phyloP scores from a whole-genome alignment of 2,888 invertebrate genomes.

The Patella pellucida region DNA sequence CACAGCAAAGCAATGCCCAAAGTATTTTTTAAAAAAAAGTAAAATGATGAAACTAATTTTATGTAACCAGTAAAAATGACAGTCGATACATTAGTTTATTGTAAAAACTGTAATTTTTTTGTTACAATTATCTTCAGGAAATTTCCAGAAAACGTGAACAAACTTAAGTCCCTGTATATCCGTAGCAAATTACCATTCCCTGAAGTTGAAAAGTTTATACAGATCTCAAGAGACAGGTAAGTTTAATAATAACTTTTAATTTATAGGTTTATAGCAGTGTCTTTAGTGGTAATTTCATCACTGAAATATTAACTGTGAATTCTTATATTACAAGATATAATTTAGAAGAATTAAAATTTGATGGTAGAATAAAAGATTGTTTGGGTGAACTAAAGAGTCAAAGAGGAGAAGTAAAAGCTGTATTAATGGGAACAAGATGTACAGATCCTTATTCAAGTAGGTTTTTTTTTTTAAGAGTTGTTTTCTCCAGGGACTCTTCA shows the following conservation, averaged over 20 bases:
- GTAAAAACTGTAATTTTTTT: not conserved
- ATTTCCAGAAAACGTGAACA: conserved; percentile 52
- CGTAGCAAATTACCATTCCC: conserved; percentile 84
- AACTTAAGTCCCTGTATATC: conserved; percentile 84
- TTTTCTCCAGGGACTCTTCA: no score
- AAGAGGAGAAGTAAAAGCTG: conserved; percentile 80
- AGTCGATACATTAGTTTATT: not conserved
- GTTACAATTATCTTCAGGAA: conserved; percentile 47
- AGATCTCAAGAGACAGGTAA: conserved; percentile 77
- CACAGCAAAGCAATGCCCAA: no score
- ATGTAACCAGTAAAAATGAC: not conserved
- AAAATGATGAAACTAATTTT: no score
- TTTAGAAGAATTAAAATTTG: conserved; percentile 78
- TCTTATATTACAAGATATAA: conserved; percentile 75
- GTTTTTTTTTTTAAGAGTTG: conserved; percentile 64
- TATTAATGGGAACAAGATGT: conserved; percentile 91
- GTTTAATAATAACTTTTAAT: conserved; percentile 5
- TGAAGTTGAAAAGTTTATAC: conserved; percentile 87
- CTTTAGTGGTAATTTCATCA: not conserved
- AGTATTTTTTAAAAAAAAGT: no score
- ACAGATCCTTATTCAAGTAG: conserved; percentile 87
- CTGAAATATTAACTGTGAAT: not conserved
- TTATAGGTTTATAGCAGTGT: not conserved
- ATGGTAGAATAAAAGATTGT: conserved; percentile 78
- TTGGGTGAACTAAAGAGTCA: conserved; percentile 77